Evolutionary conservation across 2,888 invertebrate genomes (phyloP), one percentile per base, ranked within the genome.

Genomic region (Poecilobothrus nobilitatus): DNA sequence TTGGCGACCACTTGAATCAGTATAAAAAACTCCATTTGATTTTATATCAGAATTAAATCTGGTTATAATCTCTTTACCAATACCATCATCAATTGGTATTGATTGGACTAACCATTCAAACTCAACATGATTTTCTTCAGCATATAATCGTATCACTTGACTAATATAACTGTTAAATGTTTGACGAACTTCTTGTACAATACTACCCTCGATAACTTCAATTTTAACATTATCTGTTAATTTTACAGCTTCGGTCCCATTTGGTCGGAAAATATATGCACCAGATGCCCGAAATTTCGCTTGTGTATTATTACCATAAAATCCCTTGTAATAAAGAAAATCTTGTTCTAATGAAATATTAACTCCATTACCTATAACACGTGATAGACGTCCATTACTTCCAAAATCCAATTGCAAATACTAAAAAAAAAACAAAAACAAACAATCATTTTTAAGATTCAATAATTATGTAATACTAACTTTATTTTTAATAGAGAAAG

Each of bases 1-100:
- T 79, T 96, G 93, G 21, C 97, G 84, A 0, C 97, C 97, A 78
- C 97, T 99, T 0, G 95, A 90, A 78, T 98, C 98, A 0, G 97
- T 98, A 78, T 89, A 95, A 78, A 97, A 97, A 0, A 83, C 83
- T 0, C 86, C 86, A 1, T 87, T 82, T 0, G 88, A 88, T 0
- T 84, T 75, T 0, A 94, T 78, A 41, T 85, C 80, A 0, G 89
- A 88, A n/a, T 83, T 82, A 76, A 91, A 96, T 71, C 87, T 86
- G 0, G 90, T 86, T 0, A 97, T 84, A 1, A 95, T 85, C 80
- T 98, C 97, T 78, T 91, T 94, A 0, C 96, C 95, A 12, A 86
- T 73, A 18, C 82, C 82, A 79, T 83, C 89, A 80, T 82, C 78
- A 0, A 88, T 79, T 0, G 90, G 87, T 70, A 94, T 90, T 0